phyloP scores from a whole-genome alignment of 2,888 invertebrate species.

The Rotaria socialis region DNA sequence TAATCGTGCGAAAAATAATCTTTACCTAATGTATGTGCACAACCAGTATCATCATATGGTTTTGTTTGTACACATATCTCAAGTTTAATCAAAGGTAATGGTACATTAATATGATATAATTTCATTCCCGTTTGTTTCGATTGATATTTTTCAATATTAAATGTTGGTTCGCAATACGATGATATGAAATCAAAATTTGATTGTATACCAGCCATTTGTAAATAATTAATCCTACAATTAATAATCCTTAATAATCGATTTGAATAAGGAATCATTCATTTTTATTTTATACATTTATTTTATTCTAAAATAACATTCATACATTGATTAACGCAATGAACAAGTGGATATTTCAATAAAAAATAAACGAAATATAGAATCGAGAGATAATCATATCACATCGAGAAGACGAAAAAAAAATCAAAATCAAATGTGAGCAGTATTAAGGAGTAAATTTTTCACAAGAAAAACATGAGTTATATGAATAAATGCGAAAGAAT shows the following conservation, averaged over 20 bases:
- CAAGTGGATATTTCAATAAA: slow-evolving; percentile 14
- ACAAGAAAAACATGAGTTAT: neutral
- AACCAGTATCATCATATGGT: slow-evolving; percentile 81
- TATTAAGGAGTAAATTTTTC: neutral
- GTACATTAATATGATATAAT: slow-evolving; percentile 77
- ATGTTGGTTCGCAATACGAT: neutral
- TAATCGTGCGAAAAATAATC: neutral
- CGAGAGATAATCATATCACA: slow-evolving; percentile 12
- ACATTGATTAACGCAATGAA: neutral
- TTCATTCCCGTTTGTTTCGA: slow-evolving; percentile 74
- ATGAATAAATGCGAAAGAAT: neutral
- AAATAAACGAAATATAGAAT: neutral
- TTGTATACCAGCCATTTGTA: neutral
- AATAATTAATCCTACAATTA: neutral
- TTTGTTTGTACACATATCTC: slow-evolving; percentile 83
- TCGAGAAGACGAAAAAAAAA: neutral
- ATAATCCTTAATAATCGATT: neutral
- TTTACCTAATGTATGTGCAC: slow-evolving; percentile 74
- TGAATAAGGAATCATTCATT: neutral
- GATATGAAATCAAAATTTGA: neutral
- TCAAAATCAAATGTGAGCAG: slow-evolving; percentile 9
- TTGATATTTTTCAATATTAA: slow-evolving; percentile 70
- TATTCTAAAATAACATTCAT: slow-evolving; percentile 1
- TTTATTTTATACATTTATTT: neutral
- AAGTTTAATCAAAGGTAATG: slow-evolving; percentile 83